Evolutionary conservation across 2,113 vertebrate genomes (phyloP).

Genomic region (Sphaerodactylus townsendi): DNA sequence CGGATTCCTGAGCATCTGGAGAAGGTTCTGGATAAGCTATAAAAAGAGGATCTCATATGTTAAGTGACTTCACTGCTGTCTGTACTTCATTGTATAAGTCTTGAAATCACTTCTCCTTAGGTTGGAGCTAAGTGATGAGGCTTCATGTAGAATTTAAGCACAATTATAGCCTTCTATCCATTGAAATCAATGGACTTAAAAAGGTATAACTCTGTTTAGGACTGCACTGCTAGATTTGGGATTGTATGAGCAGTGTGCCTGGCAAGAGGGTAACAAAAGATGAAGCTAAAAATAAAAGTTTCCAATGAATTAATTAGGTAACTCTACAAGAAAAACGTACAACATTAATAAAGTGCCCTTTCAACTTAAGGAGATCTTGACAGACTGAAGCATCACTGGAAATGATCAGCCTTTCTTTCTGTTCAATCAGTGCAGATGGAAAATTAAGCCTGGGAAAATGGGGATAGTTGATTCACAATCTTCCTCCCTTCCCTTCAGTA

Average conservation of each 20-base stretch:
- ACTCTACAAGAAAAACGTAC: neutral
- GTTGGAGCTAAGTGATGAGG: neutral
- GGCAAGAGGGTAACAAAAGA: neutral
- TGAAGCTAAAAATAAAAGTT: neutral
- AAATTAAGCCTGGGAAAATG: neutral
- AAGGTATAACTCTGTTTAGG: too few relatives aligned
- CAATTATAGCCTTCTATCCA: too few relatives aligned
- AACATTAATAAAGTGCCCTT: neutral
- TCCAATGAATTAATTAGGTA: neutral
- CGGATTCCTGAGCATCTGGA: too few relatives aligned
- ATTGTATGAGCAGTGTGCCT: neutral
- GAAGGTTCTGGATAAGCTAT: too few relatives aligned
- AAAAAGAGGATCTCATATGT: constrained; percentile 44
- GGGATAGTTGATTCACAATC: neutral
- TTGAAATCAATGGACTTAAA: too few relatives aligned
- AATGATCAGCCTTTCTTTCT: neutral
- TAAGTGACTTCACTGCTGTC: neutral
- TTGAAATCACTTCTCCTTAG: constrained; percentile 33
- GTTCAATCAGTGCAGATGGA: neutral
- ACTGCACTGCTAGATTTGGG: neutral
- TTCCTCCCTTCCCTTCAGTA: neutral
- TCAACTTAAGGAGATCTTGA: neutral
- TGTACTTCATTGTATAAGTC: constrained; percentile 38
- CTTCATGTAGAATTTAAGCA: neutral
- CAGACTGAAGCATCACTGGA: neutral